Percentiles rank a stretch among this genome's conserved stretches.
phyloP scores from a whole-genome alignment of 2,888 invertebrate species.

The Epinotia nisella region DNA sequence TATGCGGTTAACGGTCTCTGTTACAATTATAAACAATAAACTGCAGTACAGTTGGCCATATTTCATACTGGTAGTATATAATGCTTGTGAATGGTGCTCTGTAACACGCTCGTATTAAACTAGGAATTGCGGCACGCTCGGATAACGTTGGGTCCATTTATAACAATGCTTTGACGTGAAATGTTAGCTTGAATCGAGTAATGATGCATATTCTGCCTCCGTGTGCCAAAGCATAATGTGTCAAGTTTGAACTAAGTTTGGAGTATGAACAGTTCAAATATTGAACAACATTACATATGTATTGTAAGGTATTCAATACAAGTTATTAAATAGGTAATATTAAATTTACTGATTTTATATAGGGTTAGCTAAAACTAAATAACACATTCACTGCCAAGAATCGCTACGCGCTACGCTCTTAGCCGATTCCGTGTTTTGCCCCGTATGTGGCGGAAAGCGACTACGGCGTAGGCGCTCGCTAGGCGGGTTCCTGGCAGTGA shows the following conservation, averaged over 20 bases:
- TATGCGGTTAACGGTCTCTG: conserved; percentile 24
- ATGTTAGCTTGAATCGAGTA: conserved; percentile 29
- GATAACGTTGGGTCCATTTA: conserved; percentile 37
- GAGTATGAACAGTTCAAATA: not conserved
- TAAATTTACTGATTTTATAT: no score
- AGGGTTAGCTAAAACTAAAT: no score
- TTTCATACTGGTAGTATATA: conserved; percentile 42
- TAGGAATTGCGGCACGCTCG: conserved; percentile 35
- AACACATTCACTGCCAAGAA: no score
- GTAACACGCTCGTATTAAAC: conserved; percentile 30
- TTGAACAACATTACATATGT: not conserved
- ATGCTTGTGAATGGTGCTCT: conserved; percentile 37
- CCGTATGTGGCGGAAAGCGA: no score
- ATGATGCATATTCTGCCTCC: conserved; percentile 31
- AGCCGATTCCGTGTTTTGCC: no score
- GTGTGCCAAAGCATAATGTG: not conserved
- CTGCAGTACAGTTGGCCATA: conserved; percentile 28
- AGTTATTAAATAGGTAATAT: no score
- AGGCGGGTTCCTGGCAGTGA: no score
- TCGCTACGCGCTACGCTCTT: no score
- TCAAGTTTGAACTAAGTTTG: not conserved
- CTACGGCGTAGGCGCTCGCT: no score
- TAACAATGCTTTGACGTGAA: conserved; percentile 38
- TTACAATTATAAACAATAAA: conserved; percentile 41
- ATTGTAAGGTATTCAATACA: no score